A percentile compares a stretch with the other conserved stretches of the same genome.
Evolutionary conservation across 2,113 vertebrate species (phyloP).

Genomic region (Xenus cinereus): DNA sequence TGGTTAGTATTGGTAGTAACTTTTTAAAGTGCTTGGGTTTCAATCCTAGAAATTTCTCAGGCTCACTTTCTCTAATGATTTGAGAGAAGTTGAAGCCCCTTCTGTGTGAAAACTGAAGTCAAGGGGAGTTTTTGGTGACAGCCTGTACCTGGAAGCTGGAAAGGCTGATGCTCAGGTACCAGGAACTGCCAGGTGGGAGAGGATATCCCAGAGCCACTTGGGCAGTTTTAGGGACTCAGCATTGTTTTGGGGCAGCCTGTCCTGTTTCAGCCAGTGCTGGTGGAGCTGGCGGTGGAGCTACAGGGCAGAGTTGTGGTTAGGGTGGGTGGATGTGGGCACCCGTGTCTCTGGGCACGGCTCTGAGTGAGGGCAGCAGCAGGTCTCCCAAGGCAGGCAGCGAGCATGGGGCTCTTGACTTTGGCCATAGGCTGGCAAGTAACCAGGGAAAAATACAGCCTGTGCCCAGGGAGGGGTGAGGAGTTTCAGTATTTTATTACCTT

Average conservation of each 20-base stretch:
- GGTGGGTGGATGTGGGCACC: background rate
- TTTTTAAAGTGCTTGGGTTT: background rate
- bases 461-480: background rate
- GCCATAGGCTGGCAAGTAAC: background rate
- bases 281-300: background rate
- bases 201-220: rapidly evolving
- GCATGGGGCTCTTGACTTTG: background rate
- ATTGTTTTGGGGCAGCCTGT: background rate
- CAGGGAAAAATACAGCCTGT: background rate
- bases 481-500: background rate
- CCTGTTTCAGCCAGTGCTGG: background rate
- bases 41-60: background rate
- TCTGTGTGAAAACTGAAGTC: background rate
- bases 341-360: background rate
- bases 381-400: background rate
- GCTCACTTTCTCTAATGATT: background rate
- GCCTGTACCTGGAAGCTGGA: background rate
- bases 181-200: background rate
- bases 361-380: background rate
- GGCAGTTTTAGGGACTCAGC: background rate
- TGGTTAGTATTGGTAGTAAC: background rate
- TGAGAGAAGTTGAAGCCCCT: background rate
- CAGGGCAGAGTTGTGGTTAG: rapidly evolving
- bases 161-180: background rate
- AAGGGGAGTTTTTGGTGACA: background rate